A percentile compares a stretch with the other conserved stretches of the same genome.
Conservation (phyloP, 2,888 invertebrate species). For the Drosophila anomalipes region DNA sequence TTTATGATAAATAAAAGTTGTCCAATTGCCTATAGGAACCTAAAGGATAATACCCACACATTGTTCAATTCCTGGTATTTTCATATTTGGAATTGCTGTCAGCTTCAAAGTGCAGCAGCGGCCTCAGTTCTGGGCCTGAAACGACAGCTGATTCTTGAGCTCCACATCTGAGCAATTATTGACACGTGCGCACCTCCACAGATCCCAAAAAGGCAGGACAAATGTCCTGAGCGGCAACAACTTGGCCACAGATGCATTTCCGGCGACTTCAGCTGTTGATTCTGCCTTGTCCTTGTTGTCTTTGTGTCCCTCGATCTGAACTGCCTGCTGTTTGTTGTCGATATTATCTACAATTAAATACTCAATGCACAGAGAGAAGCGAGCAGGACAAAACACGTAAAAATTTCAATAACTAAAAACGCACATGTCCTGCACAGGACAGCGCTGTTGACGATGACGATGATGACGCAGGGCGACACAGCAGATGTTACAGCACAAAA, state of each 20-base stretch:
- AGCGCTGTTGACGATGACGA: constrained; percentile 8
- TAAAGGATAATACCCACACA: neutral
- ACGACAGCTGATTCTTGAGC: constrained; percentile 66
- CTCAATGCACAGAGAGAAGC: constrained; percentile 76
- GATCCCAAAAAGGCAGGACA: constrained; percentile 7
- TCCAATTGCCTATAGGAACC: neutral
- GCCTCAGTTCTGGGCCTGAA: neutral
- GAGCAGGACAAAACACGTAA: constrained; percentile 75
- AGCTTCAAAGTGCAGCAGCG: constrained; percentile 1
- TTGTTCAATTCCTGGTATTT: constrained; percentile 7
- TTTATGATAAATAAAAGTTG: neutral
- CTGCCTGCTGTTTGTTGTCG: constrained; percentile 66
- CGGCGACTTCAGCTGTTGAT: constrained; percentile 76
- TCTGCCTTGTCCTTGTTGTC: constrained; percentile 7
- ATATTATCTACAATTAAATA: constrained; percentile 82
- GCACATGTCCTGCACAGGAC: constrained; percentile 71
- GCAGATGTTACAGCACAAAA: constrained; percentile 58
- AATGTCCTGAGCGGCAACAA: constrained; percentile 24
- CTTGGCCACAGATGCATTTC: constrained; percentile 72
- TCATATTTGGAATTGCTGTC: neutral
- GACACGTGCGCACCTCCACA: constrained; percentile 76
- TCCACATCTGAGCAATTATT: constrained; percentile 72
- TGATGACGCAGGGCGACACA: constrained; percentile 13
- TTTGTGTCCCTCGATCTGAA: constrained; percentile 17
- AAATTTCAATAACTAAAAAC: constrained; percentile 82